Conservation (phyloP, 2,888 invertebrate genomes). For the Leptinotarsa tumamoca region DNA sequence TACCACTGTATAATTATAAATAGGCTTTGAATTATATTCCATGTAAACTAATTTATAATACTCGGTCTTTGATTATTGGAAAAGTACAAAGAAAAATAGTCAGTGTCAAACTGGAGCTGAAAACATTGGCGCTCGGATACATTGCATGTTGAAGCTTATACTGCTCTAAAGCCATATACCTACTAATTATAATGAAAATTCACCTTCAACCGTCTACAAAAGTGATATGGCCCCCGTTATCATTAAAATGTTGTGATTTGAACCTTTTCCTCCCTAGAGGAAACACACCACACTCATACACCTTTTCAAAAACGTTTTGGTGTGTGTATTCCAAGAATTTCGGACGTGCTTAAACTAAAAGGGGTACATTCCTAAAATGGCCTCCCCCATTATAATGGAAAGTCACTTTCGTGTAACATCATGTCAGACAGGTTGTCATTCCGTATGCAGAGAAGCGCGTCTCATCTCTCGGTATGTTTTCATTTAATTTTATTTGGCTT, state of each 20-base stretch:
- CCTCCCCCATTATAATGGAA: slow-evolving; percentile 25
- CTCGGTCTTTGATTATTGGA: no score
- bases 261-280: neutral
- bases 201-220: neutral
- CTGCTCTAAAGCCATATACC: neutral
- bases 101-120: no score
- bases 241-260: neutral
- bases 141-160: neutral
- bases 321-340: slow-evolving; percentile 21
- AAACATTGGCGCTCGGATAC: no score
- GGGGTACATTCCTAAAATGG: slow-evolving; percentile 25
- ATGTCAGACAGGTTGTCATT: slow-evolving; percentile 44
- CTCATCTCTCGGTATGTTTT: slow-evolving; percentile 49
- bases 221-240: neutral
- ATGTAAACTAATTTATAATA: no score
- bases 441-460: slow-evolving; percentile 40
- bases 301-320: slow-evolving; percentile 1
- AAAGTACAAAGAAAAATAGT: no score
- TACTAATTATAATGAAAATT: neutral
- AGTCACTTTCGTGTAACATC: slow-evolving; percentile 39
- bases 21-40: no score
- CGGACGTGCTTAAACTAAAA: slow-evolving; percentile 1
- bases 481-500: slow-evolving; percentile 59
- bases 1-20: no score
- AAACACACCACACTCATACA: neutral